Base-by-base conservation (phyloP, 2,888 invertebrate genomes). In the Agrochola litura region DNA sequence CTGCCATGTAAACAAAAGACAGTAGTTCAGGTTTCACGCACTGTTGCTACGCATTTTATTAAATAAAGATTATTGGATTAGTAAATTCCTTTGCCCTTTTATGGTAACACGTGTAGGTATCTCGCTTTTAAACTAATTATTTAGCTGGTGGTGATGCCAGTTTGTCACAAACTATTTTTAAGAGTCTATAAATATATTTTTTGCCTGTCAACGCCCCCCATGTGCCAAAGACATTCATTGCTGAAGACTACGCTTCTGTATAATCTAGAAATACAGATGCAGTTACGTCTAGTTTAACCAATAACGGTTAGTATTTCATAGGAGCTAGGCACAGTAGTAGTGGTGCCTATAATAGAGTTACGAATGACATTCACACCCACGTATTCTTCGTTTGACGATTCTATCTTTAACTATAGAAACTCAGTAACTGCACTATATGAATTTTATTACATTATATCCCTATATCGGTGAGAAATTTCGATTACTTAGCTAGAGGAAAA, bases 1-100 rank as follows among this genome's bases (percentile, higher is more conserved):
- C 73, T 67, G 78, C 46, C 54, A 74, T 79, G 81, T 73, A 82
- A 73, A 86, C 76, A 81, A 76, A 81, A 74, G 54, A 68, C 85
- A 85, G 87, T 82, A 86, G 81, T 78, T 76, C 79, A 83, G 84
- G 76, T 83, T 30, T 69, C 70, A 86, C 63, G 86, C 76, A 72
- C 68, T 63, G 58, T 41, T 54, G 71, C 63, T 12, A 74, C 56
- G 71, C 54, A 68, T 63, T 67, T 77, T 65, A 30, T 54, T 25
- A 54, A 66, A 70, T 30, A 58, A 77, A 60, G 49, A 61, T 52
- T 61, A 52, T 30, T 49, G 41, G 4, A n/a, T 41, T 14, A 64
- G 41, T 76, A 37, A 8, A 19, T 52, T 30, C 6, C 16, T n/a
- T 43, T 12, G 30, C 41, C 41, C 9, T 49, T 25, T 63, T 61